Evolutionary conservation across 2,888 invertebrate species (phyloP), one percentile per base, ranked within the genome.

Genomic region (Camptogramma bilineatum): DNA sequence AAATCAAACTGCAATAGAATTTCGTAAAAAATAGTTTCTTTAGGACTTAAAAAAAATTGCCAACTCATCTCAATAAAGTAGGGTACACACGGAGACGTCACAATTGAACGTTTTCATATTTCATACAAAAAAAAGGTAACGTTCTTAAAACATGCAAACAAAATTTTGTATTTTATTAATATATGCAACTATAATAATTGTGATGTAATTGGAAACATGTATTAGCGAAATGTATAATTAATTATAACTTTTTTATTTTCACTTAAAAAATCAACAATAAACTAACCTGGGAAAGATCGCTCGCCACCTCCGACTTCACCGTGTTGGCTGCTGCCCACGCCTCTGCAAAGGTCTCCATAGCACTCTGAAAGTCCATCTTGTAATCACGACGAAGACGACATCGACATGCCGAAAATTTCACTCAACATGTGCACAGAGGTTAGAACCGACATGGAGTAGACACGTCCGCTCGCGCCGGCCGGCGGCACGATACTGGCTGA

Each of bases 271-370:
- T 10, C 44, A 57, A 62, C 66, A 62, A 66, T 44, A 69, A 72
- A 86, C 93, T 94, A 84, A 96, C 96, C 95, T 96, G 96, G 70
- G 95, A 94, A 75, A 95, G 93, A 80, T 96, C 94, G 72, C 91
- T 91, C 18, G 93, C 89, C 39, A 88, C 93, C 73, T 94, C 94
- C 72, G 94, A 93, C 88, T 96, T 96, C 81, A 96, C 96, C 19
- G 90, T 90, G 70, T 92, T 92, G 88, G 98, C 98, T 75, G 98
- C 98, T 79, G 98, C 98, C 98, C 98, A 98, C 78, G 98, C 98
- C 94, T 98, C 98, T 75, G 98, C 98, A 91, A 98, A 98, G 78
- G 98, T 98, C 94, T 98, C 98, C 98, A 98, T 98, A 80, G 98
- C 98, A 95, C 98, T 98, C 95, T 98, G 98, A 95, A 98, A 98